A percentile compares a stretch with the other conserved stretches of the same genome.
phyloP scores from a whole-genome alignment of 2,113 vertebrate genomes.

The Chlamydotis undulata region DNA sequence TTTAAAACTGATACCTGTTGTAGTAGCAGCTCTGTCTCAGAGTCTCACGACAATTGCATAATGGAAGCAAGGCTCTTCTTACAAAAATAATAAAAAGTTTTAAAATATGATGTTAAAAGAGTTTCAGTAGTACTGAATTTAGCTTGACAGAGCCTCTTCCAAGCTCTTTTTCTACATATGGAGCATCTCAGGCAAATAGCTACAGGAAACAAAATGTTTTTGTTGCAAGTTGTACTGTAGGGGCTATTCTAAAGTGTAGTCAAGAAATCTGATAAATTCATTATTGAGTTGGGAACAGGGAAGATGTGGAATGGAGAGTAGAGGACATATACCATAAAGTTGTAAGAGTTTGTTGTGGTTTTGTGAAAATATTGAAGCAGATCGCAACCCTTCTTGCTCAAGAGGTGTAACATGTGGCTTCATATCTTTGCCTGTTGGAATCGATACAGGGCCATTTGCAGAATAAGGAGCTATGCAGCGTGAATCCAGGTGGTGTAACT shows the following conservation, averaged over 20 bases:
- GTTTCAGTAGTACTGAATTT: constrained; percentile 12
- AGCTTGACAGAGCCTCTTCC: constrained; percentile 9
- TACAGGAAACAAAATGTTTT: constrained; percentile 29
- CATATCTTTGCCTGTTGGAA: neutral
- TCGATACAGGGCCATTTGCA: neutral
- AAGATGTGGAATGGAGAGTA: neutral
- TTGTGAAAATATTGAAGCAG: neutral
- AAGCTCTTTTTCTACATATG: constrained; percentile 5
- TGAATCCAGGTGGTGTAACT: neutral
- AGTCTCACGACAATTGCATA: neutral
- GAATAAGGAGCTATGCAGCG: neutral
- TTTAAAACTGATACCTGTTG: neutral
- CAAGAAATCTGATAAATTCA: constrained; percentile 1
- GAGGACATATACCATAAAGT: neutral
- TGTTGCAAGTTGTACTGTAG: neutral
- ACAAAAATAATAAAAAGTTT: neutral
- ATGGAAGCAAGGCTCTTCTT: constrained; percentile 1
- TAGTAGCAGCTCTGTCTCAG: neutral
- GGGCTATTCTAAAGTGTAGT: neutral
- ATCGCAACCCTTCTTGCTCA: neutral
- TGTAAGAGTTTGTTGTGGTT: too few species aligned
- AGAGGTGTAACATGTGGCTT: neutral
- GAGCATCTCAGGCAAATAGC: neutral
- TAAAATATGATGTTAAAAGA: neutral
- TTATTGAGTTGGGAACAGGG: neutral